Evolutionary conservation across 2,113 vertebrate genomes (phyloP), one percentile per base, ranked within the genome.

Genomic region (Corydoras sp.): DNA sequence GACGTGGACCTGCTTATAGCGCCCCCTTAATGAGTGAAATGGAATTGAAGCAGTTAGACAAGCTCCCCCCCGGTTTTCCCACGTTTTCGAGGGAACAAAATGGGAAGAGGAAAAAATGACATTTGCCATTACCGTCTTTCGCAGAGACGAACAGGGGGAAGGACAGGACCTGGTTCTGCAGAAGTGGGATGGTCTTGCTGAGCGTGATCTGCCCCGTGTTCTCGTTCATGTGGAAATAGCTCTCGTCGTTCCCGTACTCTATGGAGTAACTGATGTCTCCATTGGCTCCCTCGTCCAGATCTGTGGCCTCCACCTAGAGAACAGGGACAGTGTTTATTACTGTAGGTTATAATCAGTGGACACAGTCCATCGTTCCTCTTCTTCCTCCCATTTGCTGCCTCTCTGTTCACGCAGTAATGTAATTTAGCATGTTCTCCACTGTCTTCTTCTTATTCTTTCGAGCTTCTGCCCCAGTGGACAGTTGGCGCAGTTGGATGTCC

Each of bases 81-180:
- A n/a, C n/a, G 2, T 24, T 24, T 24, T 24, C 18, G 18, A 24
- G 18, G 18, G 18, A 24, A 43, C 35, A 43, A 43, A 43, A 43
- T 8, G 7, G 35, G 7, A 5, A 43, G 7, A 5, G 35, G 35
- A 43, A 43, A 2, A 5, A 43, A 43, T 43, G 1, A 24, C 35
- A 43, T 8, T 43, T 4, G 7, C 35, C 35, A 43, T 43, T 85
- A 92, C 91, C 87, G 72, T 92, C 91, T 81, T 18, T 83, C 70
- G 91, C 90, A 53, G 80, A 85, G 77, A 92, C 4, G 69, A 81
- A 86, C 65, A 92, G 83, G 49, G 84, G 65, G 77, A 92, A 92
- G n/a, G 77, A 65, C 72, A 83, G 78, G 61, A 68, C 4, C 72
- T 48, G 0, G 24, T 90, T 81, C 24, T 85, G 30, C 77, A 0